Base-by-base conservation (phyloP, 1,140 invertebrate species). In the Calliopsis andreniformis region DNA sequence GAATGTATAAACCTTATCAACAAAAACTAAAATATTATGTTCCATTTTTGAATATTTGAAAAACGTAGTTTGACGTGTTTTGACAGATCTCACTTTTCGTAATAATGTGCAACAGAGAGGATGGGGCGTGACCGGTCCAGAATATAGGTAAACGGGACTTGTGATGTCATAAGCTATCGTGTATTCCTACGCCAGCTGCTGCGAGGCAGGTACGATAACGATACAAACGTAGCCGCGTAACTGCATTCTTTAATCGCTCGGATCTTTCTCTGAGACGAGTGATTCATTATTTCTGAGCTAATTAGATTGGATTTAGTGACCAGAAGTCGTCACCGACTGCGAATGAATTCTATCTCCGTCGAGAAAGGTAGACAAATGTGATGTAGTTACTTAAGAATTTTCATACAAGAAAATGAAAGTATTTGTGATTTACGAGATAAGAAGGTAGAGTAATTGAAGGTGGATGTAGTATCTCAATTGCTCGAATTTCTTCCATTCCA, bases 91-190 rank as follows among this genome's bases (percentile, higher is more conserved):
- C 35, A 39, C 66, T 25, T 78, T 70, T 42, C 25, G 28, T 42
- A 55, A 25, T 28, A 45, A 61, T 25, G 30, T 62, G 25, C 30
- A 58, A 68, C n/a, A 20, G 45, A 69, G 75, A 88, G 76, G 86
- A 87, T 85, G 87, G 87, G 87, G 87, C 87, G 87, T 89, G 87
- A 67, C 87, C 87, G 82, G 78, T 79, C 78, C 79, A 73, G 82
- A 87, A 87, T 81, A 83, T 82, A 80, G 86, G 77, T 87, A 86
- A 86, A 87, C 85, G 79, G 80, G 83, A 80, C 80, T 79, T 82
- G 88, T 89, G 88, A 89, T 88, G 88, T 89, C 88, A 89, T 85
- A 82, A 78, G 55, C 55, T 58, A 62, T 73, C 76, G 49, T 86
- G 85, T 86, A 86, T 86, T 86, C 79, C 82, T 86, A 84, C 85